Evolutionary conservation across 2,888 invertebrate species (phyloP).

Genomic region (Tenthredo scrophulariae): DNA sequence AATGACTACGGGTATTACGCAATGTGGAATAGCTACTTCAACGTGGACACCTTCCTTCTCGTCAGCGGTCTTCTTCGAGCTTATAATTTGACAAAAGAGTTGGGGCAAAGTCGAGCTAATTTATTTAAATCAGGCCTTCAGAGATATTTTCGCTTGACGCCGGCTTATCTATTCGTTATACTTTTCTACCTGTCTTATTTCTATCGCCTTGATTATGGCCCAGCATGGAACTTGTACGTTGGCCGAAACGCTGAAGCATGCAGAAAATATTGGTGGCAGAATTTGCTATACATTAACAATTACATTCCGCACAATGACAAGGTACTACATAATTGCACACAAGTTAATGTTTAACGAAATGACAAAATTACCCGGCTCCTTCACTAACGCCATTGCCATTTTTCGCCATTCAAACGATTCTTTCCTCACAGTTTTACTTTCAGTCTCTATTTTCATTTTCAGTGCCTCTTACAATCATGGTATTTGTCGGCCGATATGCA

Average conservation of each 20-base stretch:
- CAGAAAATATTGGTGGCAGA: constrained; percentile 84
- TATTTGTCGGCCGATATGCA: constrained; percentile 83
- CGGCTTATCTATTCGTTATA: constrained; percentile 85
- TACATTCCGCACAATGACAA: constrained; percentile 82
- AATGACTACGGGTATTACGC: constrained; percentile 46
- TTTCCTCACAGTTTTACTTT: neutral
- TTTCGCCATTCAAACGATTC: neutral
- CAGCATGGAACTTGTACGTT: constrained; percentile 83
- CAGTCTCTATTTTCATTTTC: constrained; percentile 66
- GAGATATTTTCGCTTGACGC: constrained; percentile 82
- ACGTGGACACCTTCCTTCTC: constrained; percentile 84
- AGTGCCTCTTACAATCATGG: constrained; percentile 87
- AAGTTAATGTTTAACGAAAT: neutral
- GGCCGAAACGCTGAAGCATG: constrained; percentile 79
- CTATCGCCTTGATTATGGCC: constrained; percentile 84
- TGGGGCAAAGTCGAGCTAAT: constrained; percentile 80
- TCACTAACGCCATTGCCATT: neutral
- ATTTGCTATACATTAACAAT: constrained; percentile 85
- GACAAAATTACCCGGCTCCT: neutral
- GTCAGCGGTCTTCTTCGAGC: constrained; percentile 85
- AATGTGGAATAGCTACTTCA: constrained; percentile 55
- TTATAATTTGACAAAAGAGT: constrained; percentile 82
- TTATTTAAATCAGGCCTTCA: constrained; percentile 51
- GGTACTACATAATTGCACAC: constrained; percentile 74
- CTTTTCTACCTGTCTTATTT: constrained; percentile 86